These are phyloP conservation scores for Dasyurus viverrinus DNA, from an alignment of 2,113 vertebrate genomes.

Conservation along the genomic window DNA sequence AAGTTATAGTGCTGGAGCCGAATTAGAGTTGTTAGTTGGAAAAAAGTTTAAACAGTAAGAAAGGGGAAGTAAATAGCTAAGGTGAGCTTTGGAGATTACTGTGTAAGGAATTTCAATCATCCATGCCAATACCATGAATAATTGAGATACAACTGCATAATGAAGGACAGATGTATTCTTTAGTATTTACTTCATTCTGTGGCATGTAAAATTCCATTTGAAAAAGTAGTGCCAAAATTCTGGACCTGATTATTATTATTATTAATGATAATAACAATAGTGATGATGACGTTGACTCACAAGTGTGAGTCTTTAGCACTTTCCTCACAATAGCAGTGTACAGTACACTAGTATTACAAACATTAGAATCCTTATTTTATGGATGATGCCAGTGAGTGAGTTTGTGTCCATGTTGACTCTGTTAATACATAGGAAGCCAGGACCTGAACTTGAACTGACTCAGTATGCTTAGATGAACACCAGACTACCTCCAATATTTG, in stretches of 20 bases:
- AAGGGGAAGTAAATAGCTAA: conserved; percentile 9
- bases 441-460: neutral
- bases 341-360: neutral
- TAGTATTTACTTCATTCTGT: neutral
- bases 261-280: neutral
- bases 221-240: neutral
- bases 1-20: neutral
- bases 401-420: neutral
- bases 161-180: neutral
- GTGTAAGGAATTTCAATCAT: neutral
- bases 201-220: neutral
- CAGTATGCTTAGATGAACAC: neutral
- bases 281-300: neutral
- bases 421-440: neutral
- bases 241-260: neutral
- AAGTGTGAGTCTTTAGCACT: neutral
- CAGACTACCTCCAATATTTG: neutral
- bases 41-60: conserved; percentile 4
- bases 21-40: neutral
- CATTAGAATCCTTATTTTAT: neutral
- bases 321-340: neutral
- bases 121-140: neutral
- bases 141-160: neutral
- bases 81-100: neutral
- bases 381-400: neutral